Conservation (phyloP, 2,113 vertebrate species). For the Salminus brasiliensis region DNA sequence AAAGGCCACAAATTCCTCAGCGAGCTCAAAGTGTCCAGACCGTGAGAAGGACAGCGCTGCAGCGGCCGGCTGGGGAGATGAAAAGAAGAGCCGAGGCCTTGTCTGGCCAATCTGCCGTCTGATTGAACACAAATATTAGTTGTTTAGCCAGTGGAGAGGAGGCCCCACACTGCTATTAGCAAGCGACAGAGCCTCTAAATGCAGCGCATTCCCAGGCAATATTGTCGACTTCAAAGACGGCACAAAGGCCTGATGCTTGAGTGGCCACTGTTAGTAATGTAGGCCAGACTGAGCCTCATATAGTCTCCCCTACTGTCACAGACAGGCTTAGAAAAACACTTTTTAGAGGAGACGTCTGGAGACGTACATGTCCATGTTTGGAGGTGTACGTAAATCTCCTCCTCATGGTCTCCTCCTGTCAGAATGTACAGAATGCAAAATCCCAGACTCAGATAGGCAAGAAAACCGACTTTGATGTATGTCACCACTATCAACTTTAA, state of each 20-base stretch:
- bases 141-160: constrained; percentile 47
- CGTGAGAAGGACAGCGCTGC: constrained; percentile 38
- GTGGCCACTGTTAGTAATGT: constrained; percentile 42
- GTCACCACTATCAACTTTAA: constrained; percentile 4
- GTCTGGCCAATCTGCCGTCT: constrained; percentile 52
- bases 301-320: not conserved
- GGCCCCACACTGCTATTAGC: constrained; percentile 45
- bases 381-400: not conserved
- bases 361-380: not conserved
- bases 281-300: constrained; percentile 14
- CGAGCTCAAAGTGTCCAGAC: constrained; percentile 40
- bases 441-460: not conserved
- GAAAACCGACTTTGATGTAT: not conserved
- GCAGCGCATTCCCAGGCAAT: constrained; percentile 25
- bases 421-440: not conserved
- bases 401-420: too few relatives aligned
- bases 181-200: constrained; percentile 32
- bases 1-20: constrained; percentile 40
- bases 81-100: constrained; percentile 45
- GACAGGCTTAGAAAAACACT: not conserved
- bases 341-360: not conserved
- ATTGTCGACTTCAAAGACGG: constrained; percentile 47
- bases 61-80: constrained; percentile 24
- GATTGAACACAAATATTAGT: constrained; percentile 62
- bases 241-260: constrained; percentile 47